These are phyloP conservation scores for Galemys pyrenaicus DNA, from an alignment of 2,113 vertebrate genomes.

Conservation along the genomic window DNA sequence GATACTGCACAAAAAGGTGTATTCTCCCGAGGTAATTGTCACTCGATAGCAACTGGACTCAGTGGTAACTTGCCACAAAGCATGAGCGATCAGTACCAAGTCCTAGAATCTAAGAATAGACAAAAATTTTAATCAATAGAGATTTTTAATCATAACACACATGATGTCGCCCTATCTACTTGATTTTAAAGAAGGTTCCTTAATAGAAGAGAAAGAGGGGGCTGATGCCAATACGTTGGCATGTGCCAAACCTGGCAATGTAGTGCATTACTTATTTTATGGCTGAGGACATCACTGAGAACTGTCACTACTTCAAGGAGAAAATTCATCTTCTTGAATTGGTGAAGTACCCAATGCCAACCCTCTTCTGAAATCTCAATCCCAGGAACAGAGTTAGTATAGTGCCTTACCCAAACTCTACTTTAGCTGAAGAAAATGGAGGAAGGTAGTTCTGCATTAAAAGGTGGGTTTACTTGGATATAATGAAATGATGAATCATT, in stretches of 20 bases:
- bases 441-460: neutral
- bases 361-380: neutral
- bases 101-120: neutral
- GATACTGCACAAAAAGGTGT: neutral
- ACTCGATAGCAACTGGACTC: neutral
- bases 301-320: neutral
- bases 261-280: neutral
- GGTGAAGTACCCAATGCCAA: neutral
- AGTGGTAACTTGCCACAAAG: neutral
- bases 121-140: neutral
- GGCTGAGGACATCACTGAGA: neutral
- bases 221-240: fast-evolving
- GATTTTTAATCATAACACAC: neutral
- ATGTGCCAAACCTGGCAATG: neutral
- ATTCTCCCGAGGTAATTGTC: neutral
- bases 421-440: neutral
- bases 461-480: neutral
- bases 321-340: neutral
- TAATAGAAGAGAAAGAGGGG: neutral
- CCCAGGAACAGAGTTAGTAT: neutral
- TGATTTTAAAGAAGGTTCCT: neutral
- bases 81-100: neutral
- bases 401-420: neutral
- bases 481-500: neutral
- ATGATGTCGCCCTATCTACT: neutral